Evolutionary conservation across 2,888 invertebrate genomes (phyloP), one percentile per base, ranked within the genome.

Genomic region (Aphidius colemani): DNA sequence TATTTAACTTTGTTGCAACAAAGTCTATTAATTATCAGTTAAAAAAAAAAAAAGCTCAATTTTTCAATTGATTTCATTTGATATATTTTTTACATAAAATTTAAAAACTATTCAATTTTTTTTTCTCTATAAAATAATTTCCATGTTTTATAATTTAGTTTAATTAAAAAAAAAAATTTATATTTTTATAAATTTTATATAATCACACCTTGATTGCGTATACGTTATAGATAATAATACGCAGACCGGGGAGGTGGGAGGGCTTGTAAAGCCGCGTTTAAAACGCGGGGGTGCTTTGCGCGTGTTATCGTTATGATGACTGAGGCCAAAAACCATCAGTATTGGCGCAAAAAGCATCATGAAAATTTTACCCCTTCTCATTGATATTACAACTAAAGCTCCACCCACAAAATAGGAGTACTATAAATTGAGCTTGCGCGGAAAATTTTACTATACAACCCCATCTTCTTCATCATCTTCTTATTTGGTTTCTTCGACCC

Each of bases 291-390:
- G 75, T 76, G 76, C 75, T 74, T 74, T 74, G 75, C 77, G 75
- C 77, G 76, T 74, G 76, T 75, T 77, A 76, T 75, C 77, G 77
- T 75, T 78, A 75, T 76, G 72, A 75, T 78, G 75, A 79, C 80
- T 80, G 79, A 79, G 73, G 67, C 70, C 63, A 48, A 39, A 49
- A 66, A 61, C 61, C 62, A 57, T 40, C 57, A 46, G 56, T 44
- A 10, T 44, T 30, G 45, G 46, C 13, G 13, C 7, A 48, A 45
- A 46, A 46, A 73, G 72, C 78, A 72, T 78, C 72, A 77, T 78
- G 78, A 61, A 58, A 59, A 50, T 63, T 46, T 64, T 48, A 57
- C 59, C 46, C 55, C 48, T 43, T 46, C 58, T 13, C 49, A 41
- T n/a, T 7, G 9, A 46, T 40, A 57, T 46, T 40, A 57, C 39